Percentiles rank a stretch among this genome's conserved stretches.
These are phyloP conservation scores for Meiosimyza platycephala DNA, from an alignment of 2,888 invertebrate species.

Conservation along the genomic window DNA sequence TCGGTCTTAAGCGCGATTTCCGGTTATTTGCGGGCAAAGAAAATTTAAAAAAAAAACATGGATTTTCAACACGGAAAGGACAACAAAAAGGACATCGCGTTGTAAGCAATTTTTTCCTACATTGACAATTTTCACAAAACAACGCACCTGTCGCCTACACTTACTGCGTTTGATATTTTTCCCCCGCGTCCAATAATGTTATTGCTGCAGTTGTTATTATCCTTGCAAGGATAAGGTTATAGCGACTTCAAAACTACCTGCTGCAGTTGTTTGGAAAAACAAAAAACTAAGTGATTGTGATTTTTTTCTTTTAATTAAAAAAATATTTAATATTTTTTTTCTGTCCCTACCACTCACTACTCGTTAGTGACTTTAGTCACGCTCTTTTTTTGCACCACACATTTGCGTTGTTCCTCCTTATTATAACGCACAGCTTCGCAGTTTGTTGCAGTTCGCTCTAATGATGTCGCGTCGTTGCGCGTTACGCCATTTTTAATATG, in stretches of 20 bases:
- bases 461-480: conserved; percentile 45
- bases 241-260: background rate
- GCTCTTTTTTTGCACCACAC: conserved; percentile 9
- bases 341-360: background rate
- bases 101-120: background rate
- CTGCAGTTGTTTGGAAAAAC: background rate
- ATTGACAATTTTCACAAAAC: background rate
- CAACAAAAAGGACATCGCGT: background rate
- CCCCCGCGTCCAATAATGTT: too few species aligned
- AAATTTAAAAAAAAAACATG: too few species aligned
- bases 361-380: conserved; percentile 32
- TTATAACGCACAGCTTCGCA: background rate
- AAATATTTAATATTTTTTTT: too few species aligned
- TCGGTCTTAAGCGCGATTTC: background rate
- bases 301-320: too few species aligned
- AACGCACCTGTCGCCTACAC: background rate
- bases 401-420: conserved; percentile 4
- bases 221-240: too few species aligned
- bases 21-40: conserved; percentile 22
- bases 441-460: conserved; percentile 31
- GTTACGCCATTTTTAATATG: conserved; percentile 31
- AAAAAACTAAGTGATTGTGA: too few species aligned
- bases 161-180: background rate
- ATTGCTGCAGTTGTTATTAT: too few species aligned
- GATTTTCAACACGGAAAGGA: background rate